Conservation (phyloP, 2,113 vertebrate genomes). For the Odontophorus gujanensis region DNA sequence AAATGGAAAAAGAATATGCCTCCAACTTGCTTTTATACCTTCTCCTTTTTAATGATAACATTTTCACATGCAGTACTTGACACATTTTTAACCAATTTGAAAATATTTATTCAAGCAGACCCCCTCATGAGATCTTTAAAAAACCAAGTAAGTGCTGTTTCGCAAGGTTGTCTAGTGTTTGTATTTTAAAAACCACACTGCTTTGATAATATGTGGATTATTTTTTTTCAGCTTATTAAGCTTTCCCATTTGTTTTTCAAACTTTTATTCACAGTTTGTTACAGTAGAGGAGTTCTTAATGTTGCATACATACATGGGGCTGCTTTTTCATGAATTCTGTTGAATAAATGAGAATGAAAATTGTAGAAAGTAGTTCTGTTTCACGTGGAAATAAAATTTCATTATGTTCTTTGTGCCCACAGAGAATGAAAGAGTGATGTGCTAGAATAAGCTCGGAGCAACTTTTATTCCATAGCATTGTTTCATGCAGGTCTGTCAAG, state of each 20-base stretch:
- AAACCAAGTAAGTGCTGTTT: not conserved
- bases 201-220: not conserved
- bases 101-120: not conserved
- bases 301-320: not conserved
- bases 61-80: not conserved
- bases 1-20: not conserved
- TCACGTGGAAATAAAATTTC: not conserved
- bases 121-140: not conserved
- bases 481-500: not conserved
- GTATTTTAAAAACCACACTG: not conserved
- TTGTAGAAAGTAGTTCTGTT: not conserved
- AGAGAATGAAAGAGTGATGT: not conserved
- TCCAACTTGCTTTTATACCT: not conserved
- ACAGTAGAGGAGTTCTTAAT: not conserved
- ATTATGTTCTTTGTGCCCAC: not conserved
- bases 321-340: not conserved
- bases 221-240: not conserved
- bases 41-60: not conserved
- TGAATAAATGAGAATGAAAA: not conserved
- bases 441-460: not conserved
- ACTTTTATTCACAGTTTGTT: not conserved
- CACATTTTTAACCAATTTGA: not conserved
- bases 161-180: not conserved
- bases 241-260: not conserved
- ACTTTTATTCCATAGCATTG: not conserved